Evolutionary conservation across 2,797 vertebrate species (phyloP).

Genomic region (Hyperoplus immaculatus): DNA sequence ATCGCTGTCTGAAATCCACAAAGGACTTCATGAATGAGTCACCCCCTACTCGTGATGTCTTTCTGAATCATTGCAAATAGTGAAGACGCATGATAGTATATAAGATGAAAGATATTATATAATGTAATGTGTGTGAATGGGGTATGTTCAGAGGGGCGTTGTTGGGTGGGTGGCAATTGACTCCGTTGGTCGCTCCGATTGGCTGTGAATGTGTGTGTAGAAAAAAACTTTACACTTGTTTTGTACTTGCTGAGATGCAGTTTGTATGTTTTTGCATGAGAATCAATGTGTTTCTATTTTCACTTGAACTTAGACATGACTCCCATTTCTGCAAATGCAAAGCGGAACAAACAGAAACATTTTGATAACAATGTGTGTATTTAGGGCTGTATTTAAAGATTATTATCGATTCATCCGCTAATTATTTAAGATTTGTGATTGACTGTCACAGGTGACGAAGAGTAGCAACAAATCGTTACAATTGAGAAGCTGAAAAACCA

Average conservation of each 20-base stretch:
- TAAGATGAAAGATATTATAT: constrained; percentile 40
- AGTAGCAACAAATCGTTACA: background rate
- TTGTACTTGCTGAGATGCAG: constrained; percentile 14
- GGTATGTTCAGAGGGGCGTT: constrained; percentile 5
- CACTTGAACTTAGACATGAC: constrained; percentile 61
- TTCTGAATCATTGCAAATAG: constrained; percentile 60
- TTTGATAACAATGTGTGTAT: background rate
- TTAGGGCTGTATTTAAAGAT: background rate
- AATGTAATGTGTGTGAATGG: constrained; percentile 4
- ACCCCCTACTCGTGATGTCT: constrained; percentile 47
- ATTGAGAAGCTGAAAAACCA: background rate
- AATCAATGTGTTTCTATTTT: constrained; percentile 59
- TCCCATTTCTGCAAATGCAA: constrained; percentile 39
- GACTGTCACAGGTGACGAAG: background rate
- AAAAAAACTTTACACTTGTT: background rate
- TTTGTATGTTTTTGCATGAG: constrained; percentile 6
- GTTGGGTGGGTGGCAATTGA: constrained; percentile 37
- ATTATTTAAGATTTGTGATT: background rate
- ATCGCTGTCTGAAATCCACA: constrained; percentile 57
- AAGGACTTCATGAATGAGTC: constrained; percentile 75
- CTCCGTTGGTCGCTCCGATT: constrained; percentile 54
- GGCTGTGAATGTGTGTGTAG: constrained; percentile 52
- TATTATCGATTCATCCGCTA: background rate
- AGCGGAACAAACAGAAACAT: constrained; percentile 14
- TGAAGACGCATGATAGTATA: constrained; percentile 46